A percentile compares a stretch with the other conserved stretches of the same genome.
These are phyloP conservation scores for Phortica variegata DNA, from an alignment of 1,140 invertebrate genomes.

Conservation along the genomic window DNA sequence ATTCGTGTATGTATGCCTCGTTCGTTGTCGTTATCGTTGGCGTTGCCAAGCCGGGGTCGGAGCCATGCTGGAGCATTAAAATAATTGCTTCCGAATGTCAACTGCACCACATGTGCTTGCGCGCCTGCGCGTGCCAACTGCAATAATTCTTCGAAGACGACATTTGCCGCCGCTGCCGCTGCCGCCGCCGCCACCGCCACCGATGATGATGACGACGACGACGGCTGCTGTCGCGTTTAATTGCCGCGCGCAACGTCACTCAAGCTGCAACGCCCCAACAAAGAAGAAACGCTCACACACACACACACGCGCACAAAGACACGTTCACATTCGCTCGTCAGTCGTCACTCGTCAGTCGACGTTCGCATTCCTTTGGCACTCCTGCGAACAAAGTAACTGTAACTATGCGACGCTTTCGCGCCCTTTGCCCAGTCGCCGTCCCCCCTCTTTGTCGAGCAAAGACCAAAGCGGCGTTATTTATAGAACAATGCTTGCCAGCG, in stretches of 20 bases:
- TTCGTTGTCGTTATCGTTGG: background rate
- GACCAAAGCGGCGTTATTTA: constrained; percentile 12
- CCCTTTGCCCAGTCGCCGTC: background rate
- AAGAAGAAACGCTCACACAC: background rate
- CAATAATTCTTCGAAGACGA: constrained; percentile 30
- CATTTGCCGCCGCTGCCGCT: too few species aligned
- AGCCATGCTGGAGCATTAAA: constrained; percentile 37
- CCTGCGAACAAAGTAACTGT: constrained; percentile 36
- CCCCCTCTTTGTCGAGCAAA: background rate
- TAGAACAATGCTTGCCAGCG: constrained; percentile 16
- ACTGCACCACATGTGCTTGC: constrained; percentile 47
- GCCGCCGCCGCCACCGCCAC: constrained; percentile 1
- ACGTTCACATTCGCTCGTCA: constrained; percentile 23
- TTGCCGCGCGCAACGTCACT: background rate
- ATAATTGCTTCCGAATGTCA: constrained; percentile 56
- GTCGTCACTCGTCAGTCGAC: constrained; percentile 25
- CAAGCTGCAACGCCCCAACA: constrained; percentile 15
- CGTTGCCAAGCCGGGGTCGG: constrained; percentile 8
- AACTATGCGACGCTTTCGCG: constrained; percentile 5
- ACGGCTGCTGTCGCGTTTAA: constrained; percentile 26
- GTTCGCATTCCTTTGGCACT: constrained; percentile 42
- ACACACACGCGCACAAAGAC: background rate
- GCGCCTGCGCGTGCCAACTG: constrained; percentile 51
- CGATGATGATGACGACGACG: background rate
- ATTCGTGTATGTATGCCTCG: too few species aligned